Evolutionary conservation across 2,888 invertebrate species (phyloP), one percentile per base, ranked within the genome.

Genomic region (Disparrhopalites patrizii): DNA sequence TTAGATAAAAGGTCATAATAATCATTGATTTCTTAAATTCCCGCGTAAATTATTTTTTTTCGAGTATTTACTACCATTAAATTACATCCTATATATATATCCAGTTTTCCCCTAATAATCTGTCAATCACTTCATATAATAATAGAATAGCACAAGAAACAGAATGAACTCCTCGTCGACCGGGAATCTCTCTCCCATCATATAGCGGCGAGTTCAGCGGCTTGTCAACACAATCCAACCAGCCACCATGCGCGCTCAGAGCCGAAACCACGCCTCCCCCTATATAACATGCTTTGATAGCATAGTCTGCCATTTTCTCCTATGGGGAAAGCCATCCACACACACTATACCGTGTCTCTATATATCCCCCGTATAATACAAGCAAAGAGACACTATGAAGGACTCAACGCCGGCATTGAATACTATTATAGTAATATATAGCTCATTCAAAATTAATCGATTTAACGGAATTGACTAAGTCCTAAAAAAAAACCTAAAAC

Each of bases 261-360:
- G 52, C 52, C 52, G 25, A 52, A 52, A 27, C 52, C 52, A 52
- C 52, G 52, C 52, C 52, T 52, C 52, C 52, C 52, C 52, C 52
- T 52, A 52, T 52, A 52, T 52, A n/a, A n/a, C n/a, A 52, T 52
- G 52, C 52, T 52, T 52, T 52, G 52, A 52, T 52, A 52, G 52
- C 52, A 52, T 52, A 52, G 52, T 52, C 52, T 52, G 52, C 52
- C 52, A 52, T 52, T 52, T 52, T 52, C 52, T 52, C 28, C 27
- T 25, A 52, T 52, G 52, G n/a, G n/a, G 27, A 52, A 52, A 52
- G 28, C 27, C 52, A n/a, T n/a, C n/a, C 28, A 52, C 52, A 52
- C 52, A 52, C n/a, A n/a, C n/a, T n/a, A n/a, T n/a, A n/a, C n/a
- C n/a, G n/a, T n/a, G n/a, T n/a, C n/a, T n/a, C n/a, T n/a, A n/a